Evolutionary conservation across 2,113 vertebrate genomes (phyloP), one percentile per base, ranked within the genome.

Genomic region (Eurypyga helias): DNA sequence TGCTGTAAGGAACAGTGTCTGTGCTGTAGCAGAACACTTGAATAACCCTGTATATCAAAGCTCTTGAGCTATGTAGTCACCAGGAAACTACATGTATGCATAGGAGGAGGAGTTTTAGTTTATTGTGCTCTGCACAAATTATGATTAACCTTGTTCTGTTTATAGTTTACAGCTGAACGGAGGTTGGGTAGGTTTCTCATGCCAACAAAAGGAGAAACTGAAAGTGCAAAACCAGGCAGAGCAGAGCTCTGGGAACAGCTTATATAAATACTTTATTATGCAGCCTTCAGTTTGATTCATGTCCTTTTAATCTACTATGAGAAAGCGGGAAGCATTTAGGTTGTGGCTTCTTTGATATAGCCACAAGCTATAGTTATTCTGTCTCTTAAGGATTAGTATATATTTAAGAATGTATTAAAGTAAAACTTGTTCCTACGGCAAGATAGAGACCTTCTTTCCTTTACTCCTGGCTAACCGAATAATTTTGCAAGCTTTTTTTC

Each of bases 201-300:
- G 36, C 65, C 82, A 71, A 26, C 64, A 70, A 83, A 87, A 46
- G 24, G 29, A 19, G 29, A 70, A 80, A 84, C 43, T 64, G 26
- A 41, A 91, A 52, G 51, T 84, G 55, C 51, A 85, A 72, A 80
- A 38, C 43, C 48, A 33, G 51, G 61, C 48, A 76, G 80, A 93
- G 34, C 61, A 88, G 71, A 57, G 62, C 71, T 90, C 21, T 75
- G 88, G 83, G 72, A 91, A 64, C 52, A 92, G 71, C 48, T 87
- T 86, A 38, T 88, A 66, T 81, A 57, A 94, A 61, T 83, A 80
- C 60, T 83, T 89, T 61, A 93, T 89, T 91, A 93, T 73, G 51
- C 60, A 76, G 36, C 55, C 58, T 93, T 93, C 49, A 49, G 62
- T 66, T 88, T 95, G 83, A 72, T 90, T 90, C 62, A 48, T 83